These are phyloP conservation scores for Patiria pectinifera DNA, from an alignment of 53 echinoderm and acorn worm species.

Conservation along the genomic window DNA sequence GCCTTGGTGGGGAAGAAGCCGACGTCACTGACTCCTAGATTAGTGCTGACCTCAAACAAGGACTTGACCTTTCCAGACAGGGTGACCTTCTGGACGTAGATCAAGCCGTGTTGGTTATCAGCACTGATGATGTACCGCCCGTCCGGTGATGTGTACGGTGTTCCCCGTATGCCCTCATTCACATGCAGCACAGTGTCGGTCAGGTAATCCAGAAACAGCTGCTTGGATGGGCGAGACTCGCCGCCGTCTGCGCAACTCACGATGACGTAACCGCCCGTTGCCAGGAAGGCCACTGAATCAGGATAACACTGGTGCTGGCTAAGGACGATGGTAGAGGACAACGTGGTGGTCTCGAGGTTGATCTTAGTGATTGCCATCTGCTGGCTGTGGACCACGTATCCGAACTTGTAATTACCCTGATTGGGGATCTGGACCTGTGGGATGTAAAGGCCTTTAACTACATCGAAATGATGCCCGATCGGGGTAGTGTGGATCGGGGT, in stretches of 20 bases:
- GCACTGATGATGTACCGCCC: constrained; percentile 93
- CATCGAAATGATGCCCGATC: constrained; percentile 81
- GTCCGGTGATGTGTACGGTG: constrained; percentile 88
- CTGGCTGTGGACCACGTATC: constrained; percentile 81
- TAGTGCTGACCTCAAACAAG: constrained; percentile 96
- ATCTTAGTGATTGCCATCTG: constrained; percentile 86
- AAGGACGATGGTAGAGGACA: constrained; percentile 80
- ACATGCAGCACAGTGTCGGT: constrained; percentile 86
- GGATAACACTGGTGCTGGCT: constrained; percentile 88
- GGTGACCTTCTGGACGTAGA: constrained; percentile 92
- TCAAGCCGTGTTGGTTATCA: constrained; percentile 81
- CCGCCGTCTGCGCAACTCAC: constrained; percentile 79
- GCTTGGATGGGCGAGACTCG: constrained; percentile 70
- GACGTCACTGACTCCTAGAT: constrained; percentile 91
- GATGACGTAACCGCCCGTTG: constrained; percentile 90
- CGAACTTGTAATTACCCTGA: constrained; percentile 84
- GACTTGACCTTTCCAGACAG: constrained; percentile 85
- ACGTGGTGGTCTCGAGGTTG: constrained; percentile 76
- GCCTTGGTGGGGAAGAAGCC: constrained; percentile 93
- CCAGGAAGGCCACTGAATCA: constrained; percentile 82
- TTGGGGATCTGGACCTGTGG: constrained; percentile 81
- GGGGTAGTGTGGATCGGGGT: constrained; percentile 88
- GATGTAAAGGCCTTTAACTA: constrained; percentile 80
- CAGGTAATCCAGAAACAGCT: constrained; percentile 90
- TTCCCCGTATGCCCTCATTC: constrained; percentile 87